These are phyloP conservation scores for Sympetrum striolatum DNA, from an alignment of 2,888 invertebrate genomes.

Conservation along the genomic window DNA sequence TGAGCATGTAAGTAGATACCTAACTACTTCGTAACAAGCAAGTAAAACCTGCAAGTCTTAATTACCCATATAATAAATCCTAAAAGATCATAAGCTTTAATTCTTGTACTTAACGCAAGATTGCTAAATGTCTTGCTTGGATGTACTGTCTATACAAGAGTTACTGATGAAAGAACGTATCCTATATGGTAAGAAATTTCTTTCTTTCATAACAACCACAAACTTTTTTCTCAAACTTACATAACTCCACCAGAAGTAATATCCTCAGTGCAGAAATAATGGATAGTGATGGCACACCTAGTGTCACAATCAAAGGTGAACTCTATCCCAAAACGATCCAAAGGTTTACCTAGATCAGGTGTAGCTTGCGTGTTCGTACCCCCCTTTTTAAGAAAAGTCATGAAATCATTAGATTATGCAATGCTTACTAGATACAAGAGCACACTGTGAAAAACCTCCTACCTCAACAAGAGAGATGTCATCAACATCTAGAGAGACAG, in stretches of 20 bases:
- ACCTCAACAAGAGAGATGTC: conserved; percentile 15
- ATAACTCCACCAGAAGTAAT: conserved; percentile 83
- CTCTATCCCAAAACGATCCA: conserved; percentile 83
- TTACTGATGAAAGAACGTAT: background rate
- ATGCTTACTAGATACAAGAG: background rate
- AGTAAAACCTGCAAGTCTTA: too few species aligned
- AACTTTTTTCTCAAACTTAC: conserved; percentile 64
- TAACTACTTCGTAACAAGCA: too few species aligned
- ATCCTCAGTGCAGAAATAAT: conserved; percentile 95
- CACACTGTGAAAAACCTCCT: background rate
- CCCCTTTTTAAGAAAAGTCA: background rate
- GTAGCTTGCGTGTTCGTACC: background rate
- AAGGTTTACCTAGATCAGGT: conserved; percentile 46
- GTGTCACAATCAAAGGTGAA: conserved; percentile 98
- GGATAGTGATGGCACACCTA: conserved; percentile 90
- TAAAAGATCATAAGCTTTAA: too few species aligned
- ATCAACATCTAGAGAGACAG: conserved; percentile 23
- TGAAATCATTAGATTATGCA: background rate
- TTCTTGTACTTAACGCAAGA: too few species aligned
- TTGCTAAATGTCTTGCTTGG: too few species aligned
- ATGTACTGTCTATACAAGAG: too few species aligned
- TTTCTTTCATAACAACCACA: background rate
- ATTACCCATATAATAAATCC: too few species aligned
- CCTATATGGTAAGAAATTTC: background rate
- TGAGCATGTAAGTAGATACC: too few species aligned